These are phyloP conservation scores for Typhlichthys eigenmanni DNA, from an alignment of 2,797 vertebrate genomes.

Conservation along the genomic window DNA sequence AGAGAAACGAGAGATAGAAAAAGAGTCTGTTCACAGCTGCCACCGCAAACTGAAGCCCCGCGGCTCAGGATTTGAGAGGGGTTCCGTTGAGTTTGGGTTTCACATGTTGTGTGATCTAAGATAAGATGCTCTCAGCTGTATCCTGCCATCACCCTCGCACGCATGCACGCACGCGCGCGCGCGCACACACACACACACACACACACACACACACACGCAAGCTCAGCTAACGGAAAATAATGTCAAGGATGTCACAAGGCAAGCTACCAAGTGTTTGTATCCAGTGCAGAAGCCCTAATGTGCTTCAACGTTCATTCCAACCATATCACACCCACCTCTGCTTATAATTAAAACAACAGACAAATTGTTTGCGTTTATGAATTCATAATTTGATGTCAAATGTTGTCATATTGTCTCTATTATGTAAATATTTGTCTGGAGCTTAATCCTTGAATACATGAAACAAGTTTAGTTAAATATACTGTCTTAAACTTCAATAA, in stretches of 20 bases:
- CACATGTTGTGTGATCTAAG: constrained; percentile 68
- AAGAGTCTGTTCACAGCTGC: constrained; percentile 55
- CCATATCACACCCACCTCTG: no score
- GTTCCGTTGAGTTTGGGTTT: constrained; percentile 69
- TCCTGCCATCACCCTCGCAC: constrained; percentile 46
- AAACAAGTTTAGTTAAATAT: no score
- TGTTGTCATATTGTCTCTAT: no score
- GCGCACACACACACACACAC: constrained; percentile 7
- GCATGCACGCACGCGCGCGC: constrained; percentile 20
- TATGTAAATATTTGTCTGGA: no score
- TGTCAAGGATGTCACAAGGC: constrained; percentile 45
- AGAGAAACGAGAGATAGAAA: constrained; percentile 41
- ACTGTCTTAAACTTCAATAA: no score
- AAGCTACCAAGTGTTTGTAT: constrained; percentile 9
- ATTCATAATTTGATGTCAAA: no score
- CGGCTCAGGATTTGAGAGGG: constrained; percentile 68
- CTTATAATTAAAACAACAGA: no score
- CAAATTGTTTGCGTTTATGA: no score
- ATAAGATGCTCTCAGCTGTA: constrained; percentile 70
- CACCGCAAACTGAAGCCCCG: constrained; percentile 76
- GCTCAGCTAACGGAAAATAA: constrained; percentile 51
- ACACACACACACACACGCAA: neutral
- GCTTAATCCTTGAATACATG: no score
- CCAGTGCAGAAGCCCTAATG: no score
- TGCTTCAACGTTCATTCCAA: no score